Percentiles rank a stretch among this genome's conserved stretches.
phyloP scores from a whole-genome alignment of 2,888 invertebrate genomes.

The Ophioninae sp. region DNA sequence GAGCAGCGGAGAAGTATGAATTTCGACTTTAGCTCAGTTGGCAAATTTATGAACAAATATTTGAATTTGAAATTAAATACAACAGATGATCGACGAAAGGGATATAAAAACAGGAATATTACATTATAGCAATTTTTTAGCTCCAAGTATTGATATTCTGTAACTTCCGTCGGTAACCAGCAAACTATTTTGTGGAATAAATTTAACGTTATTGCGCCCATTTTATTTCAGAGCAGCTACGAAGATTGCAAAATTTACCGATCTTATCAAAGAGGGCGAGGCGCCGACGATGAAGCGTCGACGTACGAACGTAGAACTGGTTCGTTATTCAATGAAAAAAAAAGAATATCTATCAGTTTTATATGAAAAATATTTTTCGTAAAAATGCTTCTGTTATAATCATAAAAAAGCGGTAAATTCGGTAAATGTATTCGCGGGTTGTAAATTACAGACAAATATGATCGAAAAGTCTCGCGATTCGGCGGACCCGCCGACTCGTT shows the following conservation, averaged over 20 bases:
- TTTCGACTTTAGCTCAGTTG: slow-evolving; percentile 3
- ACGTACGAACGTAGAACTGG: slow-evolving; percentile 15
- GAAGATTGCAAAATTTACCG: slow-evolving; percentile 75
- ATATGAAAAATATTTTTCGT: neutral
- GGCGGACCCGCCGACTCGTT: slow-evolving; percentile 69
- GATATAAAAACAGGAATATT: neutral
- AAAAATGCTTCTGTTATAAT: neutral
- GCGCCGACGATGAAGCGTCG: slow-evolving; percentile 52
- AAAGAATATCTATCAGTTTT: neutral
- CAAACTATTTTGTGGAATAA: neutral
- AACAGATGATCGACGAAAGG: neutral
- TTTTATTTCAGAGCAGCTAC: slow-evolving; percentile 73
- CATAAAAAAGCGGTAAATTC: neutral
- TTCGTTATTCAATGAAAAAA: slow-evolving; percentile 17
- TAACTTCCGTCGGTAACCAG: neutral
- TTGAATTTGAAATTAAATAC: neutral
- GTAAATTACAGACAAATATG: slow-evolving; percentile 46
- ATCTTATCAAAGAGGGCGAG: slow-evolving; percentile 67
- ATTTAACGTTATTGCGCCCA: slow-evolving; percentile 50
- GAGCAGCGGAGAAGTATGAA: slow-evolving; percentile 81
- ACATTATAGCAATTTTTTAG: neutral
- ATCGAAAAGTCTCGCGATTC: slow-evolving; percentile 62
- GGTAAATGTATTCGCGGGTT: neutral
- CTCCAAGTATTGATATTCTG: neutral
- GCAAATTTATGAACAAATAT: neutral